Evolutionary conservation across 2,797 vertebrate genomes (phyloP), one percentile per base, ranked within the genome.

Genomic region (Coccyzus lansbergi): DNA sequence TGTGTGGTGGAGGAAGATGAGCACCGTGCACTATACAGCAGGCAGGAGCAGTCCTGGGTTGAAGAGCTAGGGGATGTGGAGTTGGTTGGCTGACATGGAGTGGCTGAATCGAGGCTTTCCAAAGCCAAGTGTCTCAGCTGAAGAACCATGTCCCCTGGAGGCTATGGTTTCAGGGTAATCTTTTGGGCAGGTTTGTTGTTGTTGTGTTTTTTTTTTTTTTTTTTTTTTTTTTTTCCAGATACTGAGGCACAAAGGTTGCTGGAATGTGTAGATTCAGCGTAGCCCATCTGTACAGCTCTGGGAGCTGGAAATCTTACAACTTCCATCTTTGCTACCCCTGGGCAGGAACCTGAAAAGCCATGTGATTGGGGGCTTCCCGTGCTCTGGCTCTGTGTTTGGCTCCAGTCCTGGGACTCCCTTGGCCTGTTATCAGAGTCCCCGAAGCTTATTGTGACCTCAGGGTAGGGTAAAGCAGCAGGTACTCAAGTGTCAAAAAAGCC

Each of bases 11-110:
- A 38, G 36, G n/a, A 26, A 21, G 33, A 5, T 0, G 25, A 22
- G 44, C 1, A 1, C 63, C n/a, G 34, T 2, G 52, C 9, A 0
- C 11, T 13, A 0, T 40, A 3, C 34, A 26, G 17, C n/a, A 9
- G 40, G 15, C 29, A 11, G 21, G 51, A n/a, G 7, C 0, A 2
- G 10, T 72, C 51, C 48, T 18, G 69, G 22, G 9, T 14, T 12
- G 4, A 25, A 55, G 24, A 59, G 48, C 44, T 19, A 36, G 5
- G 7, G 6, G 0, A 5, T 10, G 63, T 6, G 64, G 31, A 19
- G 33, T 18, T 53, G 0, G 2, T 24, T 49, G 56, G 72, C 64
- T 3, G 3, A 29, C 7, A 2, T 2, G 12, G 0, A 3, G 8
- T 7, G 22, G 25, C 52, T 80, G 6, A 11, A 48, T 36, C 1